phyloP scores from a whole-genome alignment of 1,140 invertebrate species.

The Drosophila tsacasi region DNA sequence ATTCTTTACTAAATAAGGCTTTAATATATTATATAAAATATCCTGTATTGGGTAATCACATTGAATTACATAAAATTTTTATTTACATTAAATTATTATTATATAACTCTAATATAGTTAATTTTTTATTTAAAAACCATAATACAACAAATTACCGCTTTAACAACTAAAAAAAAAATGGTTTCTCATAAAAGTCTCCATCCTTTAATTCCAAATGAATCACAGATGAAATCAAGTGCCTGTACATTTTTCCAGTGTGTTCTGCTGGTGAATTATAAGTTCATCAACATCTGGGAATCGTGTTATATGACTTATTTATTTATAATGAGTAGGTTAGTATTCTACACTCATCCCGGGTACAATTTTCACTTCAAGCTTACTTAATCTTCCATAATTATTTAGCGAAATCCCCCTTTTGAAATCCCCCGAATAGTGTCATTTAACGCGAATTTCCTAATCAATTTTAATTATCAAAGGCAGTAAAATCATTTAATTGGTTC shows the following conservation, averaged over 20 bases:
- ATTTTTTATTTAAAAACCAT: too few species aligned
- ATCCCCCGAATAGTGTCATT: conserved; percentile 9
- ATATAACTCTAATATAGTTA: too few species aligned
- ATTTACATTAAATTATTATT: too few species aligned
- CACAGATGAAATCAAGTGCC: background rate
- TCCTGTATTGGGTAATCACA: too few species aligned
- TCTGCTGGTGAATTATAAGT: background rate
- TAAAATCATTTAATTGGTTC: conserved; percentile 11
- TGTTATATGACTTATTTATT: conserved; percentile 21
- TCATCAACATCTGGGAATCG: conserved; percentile 18
- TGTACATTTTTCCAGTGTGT: background rate
- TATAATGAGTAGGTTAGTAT: conserved; percentile 35
- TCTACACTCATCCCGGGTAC: background rate
- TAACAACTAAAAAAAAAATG: too few species aligned
- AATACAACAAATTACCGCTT: too few species aligned
- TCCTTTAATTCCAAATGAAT: background rate
- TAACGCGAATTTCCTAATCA: conserved; percentile 15
- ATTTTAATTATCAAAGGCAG: conserved; percentile 11
- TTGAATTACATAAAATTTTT: too few species aligned
- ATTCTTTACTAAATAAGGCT: too few species aligned
- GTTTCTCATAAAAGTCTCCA: too few species aligned
- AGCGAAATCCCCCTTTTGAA: conserved; percentile 10
- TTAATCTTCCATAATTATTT: conserved; percentile 31
- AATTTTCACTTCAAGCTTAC: conserved; percentile 12
- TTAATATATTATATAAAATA: too few species aligned